Percentiles rank a stretch among this genome's conserved stretches.
These are phyloP conservation scores for Ptychodera flava DNA, from an alignment of 35 echinoderm and acorn worm species.

Conservation along the genomic window DNA sequence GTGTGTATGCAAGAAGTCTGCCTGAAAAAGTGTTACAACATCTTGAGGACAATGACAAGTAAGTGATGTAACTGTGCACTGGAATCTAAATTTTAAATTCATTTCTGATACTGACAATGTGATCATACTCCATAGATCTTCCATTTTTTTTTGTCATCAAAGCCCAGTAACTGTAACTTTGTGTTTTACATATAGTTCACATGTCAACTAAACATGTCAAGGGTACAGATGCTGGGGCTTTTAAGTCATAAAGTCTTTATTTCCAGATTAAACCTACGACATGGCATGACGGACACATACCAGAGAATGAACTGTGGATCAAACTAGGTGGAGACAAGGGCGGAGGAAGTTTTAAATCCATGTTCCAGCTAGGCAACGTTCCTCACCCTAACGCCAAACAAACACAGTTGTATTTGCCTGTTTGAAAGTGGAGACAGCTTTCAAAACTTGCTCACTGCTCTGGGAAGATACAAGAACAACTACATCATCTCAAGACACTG, in stretches of 20 bases:
- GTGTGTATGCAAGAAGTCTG: neutral
- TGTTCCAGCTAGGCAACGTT: neutral
- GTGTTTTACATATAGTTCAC: neutral
- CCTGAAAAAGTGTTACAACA: neutral
- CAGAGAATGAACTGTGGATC: slow-evolving; percentile 17
- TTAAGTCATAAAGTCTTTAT: too few relatives aligned
- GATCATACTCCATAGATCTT: too few relatives aligned
- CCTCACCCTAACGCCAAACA: neutral
- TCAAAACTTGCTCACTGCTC: neutral
- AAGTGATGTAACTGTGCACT: neutral
- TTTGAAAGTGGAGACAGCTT: slow-evolving; percentile 3
- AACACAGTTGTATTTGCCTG: neutral
- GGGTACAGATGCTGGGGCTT: too few relatives aligned
- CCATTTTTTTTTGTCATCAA: neutral
- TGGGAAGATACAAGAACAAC: neutral
- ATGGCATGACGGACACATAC: slow-evolving; percentile 3
- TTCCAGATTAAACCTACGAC: neutral
- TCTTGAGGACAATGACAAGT: neutral
- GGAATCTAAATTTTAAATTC: too few relatives aligned
- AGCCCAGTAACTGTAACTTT: neutral
- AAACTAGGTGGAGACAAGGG: slow-evolving; percentile 25
- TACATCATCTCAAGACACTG: neutral
- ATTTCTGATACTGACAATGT: neutral
- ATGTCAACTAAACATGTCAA: neutral
- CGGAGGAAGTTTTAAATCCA: neutral